Conservation (phyloP, 2,888 invertebrate species). For the Archips xylosteana region DNA sequence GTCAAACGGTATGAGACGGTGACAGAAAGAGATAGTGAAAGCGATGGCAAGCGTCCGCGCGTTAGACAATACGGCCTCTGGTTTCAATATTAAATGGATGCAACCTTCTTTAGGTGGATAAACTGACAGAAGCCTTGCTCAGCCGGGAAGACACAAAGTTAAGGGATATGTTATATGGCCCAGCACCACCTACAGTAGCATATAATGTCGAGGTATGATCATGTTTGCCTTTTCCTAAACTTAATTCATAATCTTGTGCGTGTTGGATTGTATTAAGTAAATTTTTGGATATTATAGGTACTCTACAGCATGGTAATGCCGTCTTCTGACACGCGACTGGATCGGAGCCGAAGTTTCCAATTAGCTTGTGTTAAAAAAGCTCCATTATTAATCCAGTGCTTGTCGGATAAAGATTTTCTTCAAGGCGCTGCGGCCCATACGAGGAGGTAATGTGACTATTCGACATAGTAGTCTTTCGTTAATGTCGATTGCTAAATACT, state of each 20-base stretch:
- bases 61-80: too few relatives aligned
- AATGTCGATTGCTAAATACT: not conserved
- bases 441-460: constrained; percentile 65
- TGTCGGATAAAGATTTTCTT: constrained; percentile 81
- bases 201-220: constrained; percentile 76
- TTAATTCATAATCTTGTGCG: not conserved
- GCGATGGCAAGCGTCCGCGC: too few relatives aligned
- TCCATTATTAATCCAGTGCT: constrained; percentile 77
- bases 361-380: constrained; percentile 86
- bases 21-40: too few relatives aligned
- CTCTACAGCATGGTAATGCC: constrained; percentile 97
- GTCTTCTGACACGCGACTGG: constrained; percentile 92
- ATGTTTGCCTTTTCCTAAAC: not conserved
- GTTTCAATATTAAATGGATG: not conserved
- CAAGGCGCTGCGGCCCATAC: constrained; percentile 78
- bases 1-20: too few relatives aligned
- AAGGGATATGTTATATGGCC: constrained; percentile 78
- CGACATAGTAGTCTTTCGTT: not conserved
- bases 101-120: constrained; percentile 65
- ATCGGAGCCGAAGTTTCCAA: constrained; percentile 86
- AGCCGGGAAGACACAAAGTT: constrained; percentile 75
- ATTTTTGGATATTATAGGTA: constrained; percentile 75
- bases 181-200: constrained; percentile 79
- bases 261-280: not conserved
- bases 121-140: constrained; percentile 76